A percentile compares a stretch with the other conserved stretches of the same genome.
Evolutionary conservation across 2,797 vertebrate genomes (phyloP).

Genomic region (Syncerus caffer): DNA sequence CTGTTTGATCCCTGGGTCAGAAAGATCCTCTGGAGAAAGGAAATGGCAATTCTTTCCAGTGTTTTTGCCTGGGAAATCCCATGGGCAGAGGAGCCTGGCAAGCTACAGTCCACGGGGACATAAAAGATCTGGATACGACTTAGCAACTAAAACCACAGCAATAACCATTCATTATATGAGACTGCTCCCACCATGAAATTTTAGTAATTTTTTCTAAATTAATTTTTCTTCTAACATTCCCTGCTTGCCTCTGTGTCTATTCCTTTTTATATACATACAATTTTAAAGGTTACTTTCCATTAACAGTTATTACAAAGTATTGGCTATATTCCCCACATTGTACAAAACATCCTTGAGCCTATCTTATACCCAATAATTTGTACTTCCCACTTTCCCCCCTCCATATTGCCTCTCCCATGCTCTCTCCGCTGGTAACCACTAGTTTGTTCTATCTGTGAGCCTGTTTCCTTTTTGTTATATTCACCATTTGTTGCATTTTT

Average conservation of each 20-base stretch:
- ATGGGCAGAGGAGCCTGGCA: not conserved
- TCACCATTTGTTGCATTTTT: not conserved
- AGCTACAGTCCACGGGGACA: not conserved
- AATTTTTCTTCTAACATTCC: not conserved
- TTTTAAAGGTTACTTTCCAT: not conserved
- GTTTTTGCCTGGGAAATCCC: not conserved
- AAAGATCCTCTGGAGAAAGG: not conserved
- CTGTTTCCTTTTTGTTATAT: not conserved
- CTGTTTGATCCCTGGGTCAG: not conserved
- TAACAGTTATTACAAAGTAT: not conserved
- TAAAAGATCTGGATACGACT: not conserved
- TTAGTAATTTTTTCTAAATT: constrained; percentile 33
- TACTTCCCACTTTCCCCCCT: not conserved
- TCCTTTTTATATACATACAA: not conserved
- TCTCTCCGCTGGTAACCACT: not conserved
- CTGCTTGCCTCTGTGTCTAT: not conserved
- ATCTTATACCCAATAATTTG: not conserved
- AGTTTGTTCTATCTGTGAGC: not conserved
- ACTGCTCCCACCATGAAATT: not conserved
- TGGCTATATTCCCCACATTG: too few relatives aligned
- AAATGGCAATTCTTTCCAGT: not conserved
- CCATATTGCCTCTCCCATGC: not conserved
- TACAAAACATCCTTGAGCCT: not conserved
- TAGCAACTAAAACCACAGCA: not conserved
- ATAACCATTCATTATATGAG: not conserved